Base-by-base conservation (phyloP, 2,888 invertebrate species). In the Eubasilissa splendida region DNA sequence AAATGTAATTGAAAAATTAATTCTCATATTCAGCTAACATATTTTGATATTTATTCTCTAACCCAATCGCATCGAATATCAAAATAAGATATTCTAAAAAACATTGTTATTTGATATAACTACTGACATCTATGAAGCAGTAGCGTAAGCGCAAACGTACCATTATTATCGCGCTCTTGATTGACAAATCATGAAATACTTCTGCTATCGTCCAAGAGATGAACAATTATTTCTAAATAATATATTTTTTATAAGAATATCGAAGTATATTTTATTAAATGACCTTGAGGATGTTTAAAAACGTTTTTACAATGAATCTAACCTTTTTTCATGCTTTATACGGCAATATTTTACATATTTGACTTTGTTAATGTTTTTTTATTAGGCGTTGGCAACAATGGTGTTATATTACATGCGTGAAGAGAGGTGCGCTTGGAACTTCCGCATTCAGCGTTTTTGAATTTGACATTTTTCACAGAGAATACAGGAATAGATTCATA, bases 371-470 rank as follows among this genome's bases (percentile, higher is more conserved):
- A 42, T 42, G 2, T 12, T 33, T 63, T 63, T 33, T 31, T 63
- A 4, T 12, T 63, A 33, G 31, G 60, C 63, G 68, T 68, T 68
- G 68, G 68, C 68, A 68, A n/a, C 68, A 33, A 10, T 68, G 68
- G 68, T 68, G 50, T 68, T 68, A 50, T 50, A 68, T 68, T 68
- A 68, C 68, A 50, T 9, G 50, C 50, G 14, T 52, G 68, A 68
- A 68, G 14, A 33, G 31, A 33, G 63, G 11, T 12, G 63, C 33
- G 33, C 33, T 31, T 63, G 63, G 33, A 63, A 63, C 63, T 63
- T 63, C 63, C 63, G 63, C 63, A 63, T 63, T 12, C 33, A 11
- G 31, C 14, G n/a, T 22, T 63, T 63, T 63, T 63, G n/a, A 63
- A 63, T 33, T n/a, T 63, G 63, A 63, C 63, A 33, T 63, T 63